Evolutionary conservation across 2,797 vertebrate genomes (phyloP).

Genomic region (Catostomus latipinnis): DNA sequence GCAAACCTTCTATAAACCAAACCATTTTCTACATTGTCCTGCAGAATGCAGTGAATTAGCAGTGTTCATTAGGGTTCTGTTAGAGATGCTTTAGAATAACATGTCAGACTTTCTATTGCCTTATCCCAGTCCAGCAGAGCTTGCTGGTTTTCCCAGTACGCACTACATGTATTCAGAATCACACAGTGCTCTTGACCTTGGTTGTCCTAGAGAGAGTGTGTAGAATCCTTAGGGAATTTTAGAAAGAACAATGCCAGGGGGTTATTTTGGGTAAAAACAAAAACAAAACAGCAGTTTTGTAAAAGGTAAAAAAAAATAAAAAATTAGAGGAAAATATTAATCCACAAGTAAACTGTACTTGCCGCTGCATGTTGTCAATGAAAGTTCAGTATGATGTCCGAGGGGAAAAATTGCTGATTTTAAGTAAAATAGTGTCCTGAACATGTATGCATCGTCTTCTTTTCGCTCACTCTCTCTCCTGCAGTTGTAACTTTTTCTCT

Average conservation of each 20-base stretch:
- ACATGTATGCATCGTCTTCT: constrained; percentile 63
- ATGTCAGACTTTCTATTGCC: constrained; percentile 61
- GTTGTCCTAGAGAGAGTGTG: constrained; percentile 75
- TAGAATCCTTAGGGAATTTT: constrained; percentile 61
- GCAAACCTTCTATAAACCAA: constrained; percentile 39
- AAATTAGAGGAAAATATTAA: constrained; percentile 39
- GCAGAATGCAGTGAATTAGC: constrained; percentile 71
- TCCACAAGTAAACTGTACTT: constrained; percentile 45
- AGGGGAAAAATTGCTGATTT: no score
- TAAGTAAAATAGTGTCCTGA: constrained; percentile 66
- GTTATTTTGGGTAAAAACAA: constrained; percentile 22
- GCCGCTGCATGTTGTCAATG: constrained; percentile 55
- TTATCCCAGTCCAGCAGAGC: constrained; percentile 24
- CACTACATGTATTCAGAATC: constrained; percentile 74
- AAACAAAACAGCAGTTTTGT: constrained; percentile 48
- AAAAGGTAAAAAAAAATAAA: constrained; percentile 35
- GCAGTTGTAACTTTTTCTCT: constrained; percentile 56
- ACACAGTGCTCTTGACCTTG: constrained; percentile 76
- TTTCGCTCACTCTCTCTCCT: constrained; percentile 11
- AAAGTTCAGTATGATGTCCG: constrained; percentile 40
- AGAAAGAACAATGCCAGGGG: constrained; percentile 49
- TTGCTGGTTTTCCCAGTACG: constrained; percentile 62
- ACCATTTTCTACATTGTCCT: constrained; percentile 64
- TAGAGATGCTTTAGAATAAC: constrained; percentile 61
- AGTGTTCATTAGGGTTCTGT: constrained; percentile 80